These are phyloP conservation scores for Chelonoidis abingdonii DNA, from an alignment of 2,113 vertebrate genomes.

Conservation along the genomic window DNA sequence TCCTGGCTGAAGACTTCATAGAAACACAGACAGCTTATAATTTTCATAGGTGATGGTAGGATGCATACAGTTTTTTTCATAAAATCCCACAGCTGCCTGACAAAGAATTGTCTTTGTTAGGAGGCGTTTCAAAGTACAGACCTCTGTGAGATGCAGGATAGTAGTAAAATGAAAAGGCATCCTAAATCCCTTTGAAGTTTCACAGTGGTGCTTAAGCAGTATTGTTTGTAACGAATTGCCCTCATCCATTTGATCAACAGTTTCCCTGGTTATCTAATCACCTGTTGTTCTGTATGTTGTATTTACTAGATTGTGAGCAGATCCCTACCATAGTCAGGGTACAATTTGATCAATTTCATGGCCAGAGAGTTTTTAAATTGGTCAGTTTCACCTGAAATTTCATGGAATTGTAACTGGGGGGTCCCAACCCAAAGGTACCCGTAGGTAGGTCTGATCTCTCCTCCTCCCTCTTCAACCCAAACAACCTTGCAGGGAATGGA, in stretches of 20 bases:
- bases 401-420: too few relatives aligned
- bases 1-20: background rate
- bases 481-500: too few relatives aligned
- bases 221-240: rapidly evolving
- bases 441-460: too few relatives aligned
- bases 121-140: rapidly evolving
- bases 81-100: rapidly evolving
- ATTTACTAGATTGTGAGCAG: too few relatives aligned
- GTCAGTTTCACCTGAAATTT: too few relatives aligned
- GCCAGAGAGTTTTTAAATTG: background rate
- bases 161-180: rapidly evolving
- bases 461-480: too few relatives aligned
- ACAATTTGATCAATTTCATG: background rate
- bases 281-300: background rate
- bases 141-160: background rate
- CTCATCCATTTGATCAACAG: background rate
- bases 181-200: rapidly evolving
- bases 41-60: rapidly evolving
- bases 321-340: too few relatives aligned
- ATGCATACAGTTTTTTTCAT: rapidly evolving
- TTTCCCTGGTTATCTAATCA: background rate
- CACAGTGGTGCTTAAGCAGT: rapidly evolving
- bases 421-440: too few relatives aligned
- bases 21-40: rapidly evolving
- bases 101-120: rapidly evolving